Percentiles rank a stretch among this genome's conserved stretches.
These are phyloP conservation scores for Steatocranus sp. DNA, from an alignment of 2,797 vertebrate genomes.

Conservation along the genomic window DNA sequence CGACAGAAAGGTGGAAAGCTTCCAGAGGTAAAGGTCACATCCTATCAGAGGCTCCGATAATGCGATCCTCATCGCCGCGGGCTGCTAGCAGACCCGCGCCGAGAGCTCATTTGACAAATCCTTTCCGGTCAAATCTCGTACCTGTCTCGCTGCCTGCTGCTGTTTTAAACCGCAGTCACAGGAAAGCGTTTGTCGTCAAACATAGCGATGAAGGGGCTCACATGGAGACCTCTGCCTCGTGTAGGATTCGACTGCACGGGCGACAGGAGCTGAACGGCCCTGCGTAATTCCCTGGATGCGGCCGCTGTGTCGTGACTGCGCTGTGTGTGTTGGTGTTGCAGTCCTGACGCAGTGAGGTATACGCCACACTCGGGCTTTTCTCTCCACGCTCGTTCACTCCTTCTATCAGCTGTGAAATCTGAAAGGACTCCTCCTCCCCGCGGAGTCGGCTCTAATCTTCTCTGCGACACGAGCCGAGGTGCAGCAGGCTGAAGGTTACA, in stretches of 20 bases:
- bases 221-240: conserved; percentile 8
- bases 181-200: conserved; percentile 51
- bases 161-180: not conserved
- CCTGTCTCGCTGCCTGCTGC: conserved; percentile 45
- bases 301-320: conserved; percentile 46
- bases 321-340: conserved; percentile 31
- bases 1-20: not conserved
- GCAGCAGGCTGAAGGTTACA: conserved; percentile 4
- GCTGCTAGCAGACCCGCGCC: conserved; percentile 33
- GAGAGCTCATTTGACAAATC: conserved; percentile 70
- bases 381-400: conserved; percentile 38
- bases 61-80: conserved; percentile 12
- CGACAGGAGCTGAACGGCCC: conserved; percentile 31
- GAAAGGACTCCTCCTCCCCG: conserved; percentile 19
- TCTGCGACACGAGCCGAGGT: conserved; percentile 19
- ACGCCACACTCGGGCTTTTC: conserved; percentile 5
- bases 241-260: not conserved
- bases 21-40: conserved; percentile 2
- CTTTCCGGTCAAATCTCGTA: conserved; percentile 61
- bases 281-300: conserved; percentile 55
- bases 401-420: conserved; percentile 57
- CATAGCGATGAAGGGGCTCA: conserved; percentile 43
- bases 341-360: conserved; percentile 46
- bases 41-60: conserved; percentile 6
- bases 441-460: conserved; percentile 32